These are phyloP conservation scores for Notiomystis cincta DNA, from an alignment of 2,113 vertebrate genomes.

Conservation along the genomic window DNA sequence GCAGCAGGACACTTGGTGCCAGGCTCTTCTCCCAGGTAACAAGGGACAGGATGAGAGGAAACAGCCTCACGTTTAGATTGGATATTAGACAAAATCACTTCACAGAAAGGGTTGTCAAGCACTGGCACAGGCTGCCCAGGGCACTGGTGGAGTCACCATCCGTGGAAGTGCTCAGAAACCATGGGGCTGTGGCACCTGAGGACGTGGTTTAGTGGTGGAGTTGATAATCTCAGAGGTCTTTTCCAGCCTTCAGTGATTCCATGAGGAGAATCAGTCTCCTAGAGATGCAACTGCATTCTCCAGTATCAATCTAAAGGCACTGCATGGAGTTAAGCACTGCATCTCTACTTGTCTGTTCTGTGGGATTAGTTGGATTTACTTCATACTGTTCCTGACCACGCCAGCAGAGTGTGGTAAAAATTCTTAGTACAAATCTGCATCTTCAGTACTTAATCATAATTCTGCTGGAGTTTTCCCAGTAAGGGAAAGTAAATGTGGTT, in stretches of 20 bases:
- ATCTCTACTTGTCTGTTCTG: neutral
- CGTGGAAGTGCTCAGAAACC: neutral
- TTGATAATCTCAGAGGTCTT: neutral
- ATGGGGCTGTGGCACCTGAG: neutral
- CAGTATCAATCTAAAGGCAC: neutral
- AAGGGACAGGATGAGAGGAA: neutral
- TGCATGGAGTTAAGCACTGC: fast-evolving
- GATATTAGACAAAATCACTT: neutral
- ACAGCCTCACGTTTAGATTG: neutral
- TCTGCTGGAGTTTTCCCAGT: neutral
- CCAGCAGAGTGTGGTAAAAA: slow-evolving; percentile 30
- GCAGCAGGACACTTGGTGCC: neutral
- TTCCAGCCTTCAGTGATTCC: neutral
- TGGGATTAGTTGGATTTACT: neutral
- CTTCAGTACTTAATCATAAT: neutral
- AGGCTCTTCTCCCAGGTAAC: neutral
- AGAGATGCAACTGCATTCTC: neutral
- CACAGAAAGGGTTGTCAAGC: neutral
- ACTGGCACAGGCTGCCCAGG: neutral
- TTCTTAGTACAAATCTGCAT: neutral
- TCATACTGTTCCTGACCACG: neutral
- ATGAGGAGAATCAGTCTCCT: neutral
- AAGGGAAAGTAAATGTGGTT: neutral
- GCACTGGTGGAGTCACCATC: neutral
- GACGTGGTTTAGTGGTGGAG: neutral